phyloP scores from a whole-genome alignment of 1,140 invertebrate species.

The Zophobas atratus region DNA sequence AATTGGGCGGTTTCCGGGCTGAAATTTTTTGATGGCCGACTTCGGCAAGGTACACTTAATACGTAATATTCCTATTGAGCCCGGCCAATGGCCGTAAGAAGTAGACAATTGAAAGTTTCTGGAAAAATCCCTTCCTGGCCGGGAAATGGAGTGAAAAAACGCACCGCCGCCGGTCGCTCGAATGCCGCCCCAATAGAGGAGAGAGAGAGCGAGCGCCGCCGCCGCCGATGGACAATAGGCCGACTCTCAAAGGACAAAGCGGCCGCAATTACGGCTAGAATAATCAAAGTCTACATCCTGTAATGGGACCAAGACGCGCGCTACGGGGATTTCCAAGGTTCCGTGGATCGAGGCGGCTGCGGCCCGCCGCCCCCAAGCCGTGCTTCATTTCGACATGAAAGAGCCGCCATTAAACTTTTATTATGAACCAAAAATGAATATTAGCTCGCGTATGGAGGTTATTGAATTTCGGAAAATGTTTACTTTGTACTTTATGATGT shows the following conservation, averaged over 20 bases:
- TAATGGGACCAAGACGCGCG: slow-evolving; percentile 56
- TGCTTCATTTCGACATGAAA: slow-evolving; percentile 52
- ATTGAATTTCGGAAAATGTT: slow-evolving; percentile 45
- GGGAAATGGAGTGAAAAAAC: slow-evolving; percentile 59
- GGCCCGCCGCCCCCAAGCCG: slow-evolving; percentile 17
- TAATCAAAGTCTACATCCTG: slow-evolving; percentile 63
- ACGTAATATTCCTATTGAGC: slow-evolving; percentile 48
- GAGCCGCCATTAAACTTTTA: slow-evolving; percentile 52
- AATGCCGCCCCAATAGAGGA: slow-evolving; percentile 13
- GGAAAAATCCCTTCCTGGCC: slow-evolving; percentile 55
- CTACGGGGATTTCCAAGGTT: slow-evolving; percentile 44
- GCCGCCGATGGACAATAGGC: slow-evolving; percentile 57
- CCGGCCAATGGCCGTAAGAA: slow-evolving; percentile 49
- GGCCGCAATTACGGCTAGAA: slow-evolving; percentile 61
- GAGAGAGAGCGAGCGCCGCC: slow-evolving; percentile 43
- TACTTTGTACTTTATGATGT: slow-evolving; percentile 14
- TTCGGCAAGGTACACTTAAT: slow-evolving; percentile 35
- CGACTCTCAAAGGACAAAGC: slow-evolving; percentile 58
- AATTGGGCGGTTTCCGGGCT: slow-evolving; percentile 27
- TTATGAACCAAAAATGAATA: slow-evolving; percentile 45
- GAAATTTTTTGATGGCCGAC: slow-evolving; percentile 17
- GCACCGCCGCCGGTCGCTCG: neutral
- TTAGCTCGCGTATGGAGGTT: slow-evolving; percentile 23
- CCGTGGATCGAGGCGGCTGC: neutral
- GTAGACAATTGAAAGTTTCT: slow-evolving; percentile 57